Conservation (phyloP, 2,797 vertebrate species). For the Pteronotus mesoamericanus region DNA sequence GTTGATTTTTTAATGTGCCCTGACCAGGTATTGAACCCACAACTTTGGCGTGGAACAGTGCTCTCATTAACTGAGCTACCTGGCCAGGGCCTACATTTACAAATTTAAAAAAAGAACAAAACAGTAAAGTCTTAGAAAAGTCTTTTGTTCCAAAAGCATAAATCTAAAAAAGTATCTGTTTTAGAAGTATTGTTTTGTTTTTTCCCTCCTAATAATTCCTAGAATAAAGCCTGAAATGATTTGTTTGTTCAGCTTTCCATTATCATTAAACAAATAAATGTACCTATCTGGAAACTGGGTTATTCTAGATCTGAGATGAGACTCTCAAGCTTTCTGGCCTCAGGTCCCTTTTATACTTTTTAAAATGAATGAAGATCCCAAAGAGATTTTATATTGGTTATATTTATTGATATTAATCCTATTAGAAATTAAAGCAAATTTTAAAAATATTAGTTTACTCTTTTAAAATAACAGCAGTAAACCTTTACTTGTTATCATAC, state of each 20-base stretch:
- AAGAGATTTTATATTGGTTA: background rate
- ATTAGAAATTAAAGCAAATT: background rate
- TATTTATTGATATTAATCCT: background rate
- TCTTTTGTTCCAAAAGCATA: background rate
- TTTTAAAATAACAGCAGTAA: background rate
- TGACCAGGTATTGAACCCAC: too few relatives aligned
- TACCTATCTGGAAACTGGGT: background rate
- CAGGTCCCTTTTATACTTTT: background rate
- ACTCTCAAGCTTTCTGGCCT: background rate
- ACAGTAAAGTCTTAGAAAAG: background rate
- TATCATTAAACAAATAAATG: background rate
- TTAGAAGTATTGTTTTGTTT: background rate
- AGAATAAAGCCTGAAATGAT: conserved; percentile 10
- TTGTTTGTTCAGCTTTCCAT: background rate
- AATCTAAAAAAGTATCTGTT: background rate
- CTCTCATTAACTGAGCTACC: too few relatives aligned
- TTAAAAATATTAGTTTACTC: background rate
- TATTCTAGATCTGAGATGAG: background rate
- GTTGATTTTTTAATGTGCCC: too few relatives aligned
- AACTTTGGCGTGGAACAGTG: too few relatives aligned
- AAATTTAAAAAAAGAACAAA: background rate
- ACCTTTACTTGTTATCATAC: background rate
- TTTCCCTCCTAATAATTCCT: background rate
- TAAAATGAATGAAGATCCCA: background rate
- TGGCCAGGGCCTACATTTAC: background rate